These are phyloP conservation scores for Aphelinus certus DNA, from an alignment of 1,140 invertebrate genomes.

Conservation along the genomic window DNA sequence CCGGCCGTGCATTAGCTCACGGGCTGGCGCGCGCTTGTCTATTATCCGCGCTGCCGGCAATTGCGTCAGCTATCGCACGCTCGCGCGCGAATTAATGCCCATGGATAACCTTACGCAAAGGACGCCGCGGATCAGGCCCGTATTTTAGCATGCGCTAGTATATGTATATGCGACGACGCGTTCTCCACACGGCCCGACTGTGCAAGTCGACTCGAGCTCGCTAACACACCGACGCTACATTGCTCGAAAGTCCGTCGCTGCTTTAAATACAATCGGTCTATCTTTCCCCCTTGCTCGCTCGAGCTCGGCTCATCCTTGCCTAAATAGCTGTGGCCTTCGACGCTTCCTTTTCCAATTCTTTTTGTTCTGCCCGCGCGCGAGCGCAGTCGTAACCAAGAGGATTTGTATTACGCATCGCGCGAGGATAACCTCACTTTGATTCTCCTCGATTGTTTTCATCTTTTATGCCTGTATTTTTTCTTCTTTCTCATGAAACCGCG, in stretches of 20 bases:
- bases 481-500: too few species aligned
- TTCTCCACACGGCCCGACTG: too few species aligned
- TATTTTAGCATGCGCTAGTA: neutral
- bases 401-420: too few species aligned
- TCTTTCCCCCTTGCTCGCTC: too few species aligned
- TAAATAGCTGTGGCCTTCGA: slow-evolving; percentile 13
- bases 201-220: neutral
- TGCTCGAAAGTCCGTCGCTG: slow-evolving; percentile 4
- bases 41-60: neutral
- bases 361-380: neutral
- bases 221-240: too few species aligned
- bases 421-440: too few species aligned
- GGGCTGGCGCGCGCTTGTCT: slow-evolving; percentile 18
- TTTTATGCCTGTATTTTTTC: too few species aligned
- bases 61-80: slow-evolving; percentile 38
- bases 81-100: slow-evolving; percentile 35
- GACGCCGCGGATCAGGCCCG: slow-evolving; percentile 33
- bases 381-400: slow-evolving; percentile 10
- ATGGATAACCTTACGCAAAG: slow-evolving; percentile 41
- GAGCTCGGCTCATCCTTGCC: slow-evolving; percentile 16
- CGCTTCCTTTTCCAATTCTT: slow-evolving; percentile 30
- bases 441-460: too few species aligned
- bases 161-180: too few species aligned
- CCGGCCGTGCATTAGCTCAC: neutral
- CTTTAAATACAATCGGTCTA: slow-evolving; percentile 31